These are phyloP conservation scores for Forficula auricularia DNA, from an alignment of 1,140 invertebrate species.

Conservation along the genomic window DNA sequence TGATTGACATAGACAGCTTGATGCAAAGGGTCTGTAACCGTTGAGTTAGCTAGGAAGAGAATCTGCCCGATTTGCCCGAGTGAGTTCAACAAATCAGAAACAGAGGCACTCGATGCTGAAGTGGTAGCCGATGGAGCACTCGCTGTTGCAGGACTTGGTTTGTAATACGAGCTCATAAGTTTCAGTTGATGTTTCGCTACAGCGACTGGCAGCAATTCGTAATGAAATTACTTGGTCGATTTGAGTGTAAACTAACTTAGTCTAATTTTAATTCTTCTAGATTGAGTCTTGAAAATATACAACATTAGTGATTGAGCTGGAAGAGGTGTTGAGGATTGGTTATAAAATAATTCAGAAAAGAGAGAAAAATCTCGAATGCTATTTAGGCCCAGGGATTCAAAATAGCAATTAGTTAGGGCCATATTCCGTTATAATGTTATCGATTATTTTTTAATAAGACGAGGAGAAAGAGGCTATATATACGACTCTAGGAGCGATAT, in stretches of 20 bases:
- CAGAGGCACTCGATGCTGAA: slow-evolving; percentile 14
- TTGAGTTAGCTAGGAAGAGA: background rate
- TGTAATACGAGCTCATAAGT: slow-evolving; percentile 57
- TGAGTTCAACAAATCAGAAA: slow-evolving; percentile 27
- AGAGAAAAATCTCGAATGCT: no score
- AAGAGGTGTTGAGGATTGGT: no score
- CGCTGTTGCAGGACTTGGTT: slow-evolving; percentile 32
- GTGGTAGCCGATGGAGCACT: slow-evolving; percentile 15
- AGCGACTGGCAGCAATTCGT: slow-evolving; percentile 56
- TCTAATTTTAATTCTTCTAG: no score
- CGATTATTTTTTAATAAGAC: no score
- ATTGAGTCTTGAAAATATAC: no score
- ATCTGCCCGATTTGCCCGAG: slow-evolving; percentile 7
- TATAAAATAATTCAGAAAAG: no score
- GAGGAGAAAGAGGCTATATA: no score
- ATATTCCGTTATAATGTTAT: no score
- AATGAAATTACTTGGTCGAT: slow-evolving; percentile 83
- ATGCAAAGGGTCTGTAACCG: background rate
- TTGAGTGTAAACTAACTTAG: slow-evolving; percentile 51
- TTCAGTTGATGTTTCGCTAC: slow-evolving; percentile 30
- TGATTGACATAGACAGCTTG: background rate
- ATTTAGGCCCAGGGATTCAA: no score
- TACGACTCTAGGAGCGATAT: no score
- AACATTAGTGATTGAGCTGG: no score
- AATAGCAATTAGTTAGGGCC: no score